Conservation (phyloP, 2,888 invertebrate genomes). For the Hanleya hanleyi region DNA sequence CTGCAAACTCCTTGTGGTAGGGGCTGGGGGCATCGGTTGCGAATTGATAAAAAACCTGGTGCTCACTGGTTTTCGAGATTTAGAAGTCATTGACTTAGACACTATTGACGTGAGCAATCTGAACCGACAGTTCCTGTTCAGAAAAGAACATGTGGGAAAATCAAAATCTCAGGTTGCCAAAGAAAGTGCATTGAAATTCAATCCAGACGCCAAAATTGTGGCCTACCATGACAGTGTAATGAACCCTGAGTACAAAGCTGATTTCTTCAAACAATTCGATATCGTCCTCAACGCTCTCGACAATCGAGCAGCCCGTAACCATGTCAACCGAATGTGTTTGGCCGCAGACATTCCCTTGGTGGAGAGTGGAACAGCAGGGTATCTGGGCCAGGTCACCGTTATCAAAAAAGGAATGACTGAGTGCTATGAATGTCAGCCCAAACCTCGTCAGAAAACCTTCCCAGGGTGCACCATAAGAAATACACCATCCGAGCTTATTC, state of each 20-base stretch:
- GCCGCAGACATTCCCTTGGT: slow-evolving; percentile 95
- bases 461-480: slow-evolving; percentile 99
- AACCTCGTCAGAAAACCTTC: slow-evolving; percentile 91
- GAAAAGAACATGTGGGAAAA: slow-evolving; percentile 97
- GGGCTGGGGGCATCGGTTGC: slow-evolving; percentile 99
- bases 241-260: slow-evolving; percentile 88
- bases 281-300: slow-evolving; percentile 98
- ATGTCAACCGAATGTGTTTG: slow-evolving; percentile 99
- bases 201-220: slow-evolving; percentile 89
- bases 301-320: slow-evolving; percentile 95
- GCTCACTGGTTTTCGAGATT: slow-evolving; percentile 91
- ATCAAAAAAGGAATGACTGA: slow-evolving; percentile 82
- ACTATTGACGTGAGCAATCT: slow-evolving; percentile 99
- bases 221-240: slow-evolving; percentile 96
- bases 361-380: slow-evolving; percentile 98
- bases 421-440: slow-evolving; percentile 97
- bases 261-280: slow-evolving; percentile 92
- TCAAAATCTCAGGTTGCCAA: slow-evolving; percentile 93
- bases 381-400: slow-evolving; percentile 87
- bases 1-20: slow-evolving; percentile 76
- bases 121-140: slow-evolving; percentile 99
- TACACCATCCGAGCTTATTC: slow-evolving; percentile 98
- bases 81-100: slow-evolving; percentile 98
- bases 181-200: slow-evolving; percentile 90
- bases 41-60: slow-evolving; percentile 98